Percentiles rank a stretch among this genome's conserved stretches.
Conservation (phyloP, 2,888 invertebrate species). For the Dryadula phaetusa region DNA sequence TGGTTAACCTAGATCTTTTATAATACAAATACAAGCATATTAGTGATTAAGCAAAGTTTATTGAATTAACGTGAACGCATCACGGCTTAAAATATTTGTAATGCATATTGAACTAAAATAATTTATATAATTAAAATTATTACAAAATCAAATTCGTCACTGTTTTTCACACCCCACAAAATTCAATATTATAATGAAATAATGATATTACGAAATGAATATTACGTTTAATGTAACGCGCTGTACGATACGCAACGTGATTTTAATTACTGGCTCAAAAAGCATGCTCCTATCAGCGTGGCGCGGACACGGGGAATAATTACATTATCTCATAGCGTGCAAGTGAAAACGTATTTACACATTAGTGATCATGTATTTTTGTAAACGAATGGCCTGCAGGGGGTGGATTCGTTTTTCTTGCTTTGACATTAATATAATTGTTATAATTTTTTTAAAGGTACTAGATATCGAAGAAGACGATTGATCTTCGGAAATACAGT, state of each 20-base stretch:
- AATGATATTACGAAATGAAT: conserved; percentile 44
- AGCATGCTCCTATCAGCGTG: conserved; percentile 47
- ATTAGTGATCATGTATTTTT: conserved; percentile 61
- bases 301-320: conserved; percentile 60
- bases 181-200: conserved; percentile 46
- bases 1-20: conserved; percentile 7
- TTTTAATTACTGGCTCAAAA: conserved; percentile 54
- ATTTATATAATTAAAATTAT: conserved; percentile 31
- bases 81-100: not conserved
- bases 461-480: no score
- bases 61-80: not conserved
- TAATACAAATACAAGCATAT: not conserved
- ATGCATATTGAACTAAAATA: conserved; percentile 3
- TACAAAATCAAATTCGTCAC: conserved; percentile 35
- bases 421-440: not conserved
- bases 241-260: conserved; percentile 46
- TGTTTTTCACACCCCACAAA: conserved; percentile 39
- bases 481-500: no score
- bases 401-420: not conserved
- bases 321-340: conserved; percentile 68
- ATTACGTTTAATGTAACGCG: conserved; percentile 43
- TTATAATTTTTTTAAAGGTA: not conserved
- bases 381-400: conserved; percentile 49
- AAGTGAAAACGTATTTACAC: conserved; percentile 47
- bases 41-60: not conserved